Percentiles rank a stretch among this genome's conserved stretches.
phyloP scores from a whole-genome alignment of 2,113 vertebrate genomes.

The Melanotaenia duboulayi region DNA sequence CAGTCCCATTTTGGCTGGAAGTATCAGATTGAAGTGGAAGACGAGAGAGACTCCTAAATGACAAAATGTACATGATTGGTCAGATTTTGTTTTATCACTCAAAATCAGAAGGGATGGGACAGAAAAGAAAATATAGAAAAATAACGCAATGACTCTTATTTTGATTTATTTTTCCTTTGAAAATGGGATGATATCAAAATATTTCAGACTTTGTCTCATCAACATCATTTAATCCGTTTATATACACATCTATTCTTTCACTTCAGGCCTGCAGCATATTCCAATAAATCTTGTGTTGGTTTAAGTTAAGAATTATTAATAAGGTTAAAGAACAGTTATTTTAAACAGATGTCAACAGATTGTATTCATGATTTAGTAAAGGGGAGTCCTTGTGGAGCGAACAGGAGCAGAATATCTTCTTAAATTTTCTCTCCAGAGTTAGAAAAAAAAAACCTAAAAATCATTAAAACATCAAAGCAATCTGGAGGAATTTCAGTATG shows the following conservation, averaged over 20 bases:
- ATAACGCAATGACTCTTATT: neutral
- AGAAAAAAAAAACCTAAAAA: no score
- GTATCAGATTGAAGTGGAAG: constrained; percentile 63
- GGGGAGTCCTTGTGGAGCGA: neutral
- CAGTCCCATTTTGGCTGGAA: constrained; percentile 30
- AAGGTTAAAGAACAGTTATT: no score
- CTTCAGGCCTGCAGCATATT: neutral
- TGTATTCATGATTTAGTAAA: neutral
- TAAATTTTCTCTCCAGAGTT: no score
- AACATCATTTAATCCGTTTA: neutral
- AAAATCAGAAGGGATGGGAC: neutral
- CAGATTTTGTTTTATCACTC: neutral
- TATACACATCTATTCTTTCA: neutral
- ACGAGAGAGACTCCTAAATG: constrained; percentile 78
- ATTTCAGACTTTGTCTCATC: neutral
- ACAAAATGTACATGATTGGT: constrained; percentile 4
- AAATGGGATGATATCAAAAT: neutral
- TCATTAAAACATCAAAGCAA: no score
- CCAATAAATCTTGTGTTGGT: no score
- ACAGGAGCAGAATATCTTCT: neutral
- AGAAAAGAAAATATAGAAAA: neutral
- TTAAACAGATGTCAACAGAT: neutral
- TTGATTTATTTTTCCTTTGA: neutral
- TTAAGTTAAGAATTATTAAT: no score
- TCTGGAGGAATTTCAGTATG: no score